These are phyloP conservation scores for Lasioglossum lativentre DNA, from an alignment of 2,888 invertebrate species.

Conservation along the genomic window DNA sequence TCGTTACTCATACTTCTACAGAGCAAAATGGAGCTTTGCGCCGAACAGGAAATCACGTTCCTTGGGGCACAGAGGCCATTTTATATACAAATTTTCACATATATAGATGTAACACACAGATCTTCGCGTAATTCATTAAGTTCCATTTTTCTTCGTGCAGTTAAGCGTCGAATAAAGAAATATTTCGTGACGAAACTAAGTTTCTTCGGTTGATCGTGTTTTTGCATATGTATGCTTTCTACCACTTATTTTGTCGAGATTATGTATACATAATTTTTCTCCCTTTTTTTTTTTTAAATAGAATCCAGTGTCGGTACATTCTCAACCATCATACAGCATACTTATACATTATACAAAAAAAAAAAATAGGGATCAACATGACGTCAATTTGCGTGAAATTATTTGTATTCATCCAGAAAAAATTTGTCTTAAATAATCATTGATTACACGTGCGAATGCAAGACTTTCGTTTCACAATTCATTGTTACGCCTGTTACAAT, in stretches of 20 bases:
- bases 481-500: conserved; percentile 25
- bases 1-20: conserved; percentile 50
- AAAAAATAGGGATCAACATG: conserved; percentile 27
- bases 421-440: conserved; percentile 19
- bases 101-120: conserved; percentile 44
- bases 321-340: conserved; percentile 2
- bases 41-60: conserved; percentile 47
- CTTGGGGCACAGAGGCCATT: conserved; percentile 60
- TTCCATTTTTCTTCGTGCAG: conserved; percentile 41
- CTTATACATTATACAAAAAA: conserved; percentile 16
- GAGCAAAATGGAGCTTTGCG: conserved; percentile 54
- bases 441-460: conserved; percentile 35
- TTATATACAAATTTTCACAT: conserved; percentile 51
- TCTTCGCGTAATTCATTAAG: conserved; percentile 38
- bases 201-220: conserved; percentile 36
- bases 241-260: conserved; percentile 32
- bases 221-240: conserved; percentile 49
- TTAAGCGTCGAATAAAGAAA: conserved; percentile 48
- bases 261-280: conserved; percentile 23
- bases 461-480: conserved; percentile 38
- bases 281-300: not conserved
- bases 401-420: conserved; percentile 28
- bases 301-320: conserved; percentile 22
- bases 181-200: conserved; percentile 35
- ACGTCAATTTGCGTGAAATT: conserved; percentile 22